Conservation (phyloP, 2,113 vertebrate species). For the Ctenomys sociabilis region DNA sequence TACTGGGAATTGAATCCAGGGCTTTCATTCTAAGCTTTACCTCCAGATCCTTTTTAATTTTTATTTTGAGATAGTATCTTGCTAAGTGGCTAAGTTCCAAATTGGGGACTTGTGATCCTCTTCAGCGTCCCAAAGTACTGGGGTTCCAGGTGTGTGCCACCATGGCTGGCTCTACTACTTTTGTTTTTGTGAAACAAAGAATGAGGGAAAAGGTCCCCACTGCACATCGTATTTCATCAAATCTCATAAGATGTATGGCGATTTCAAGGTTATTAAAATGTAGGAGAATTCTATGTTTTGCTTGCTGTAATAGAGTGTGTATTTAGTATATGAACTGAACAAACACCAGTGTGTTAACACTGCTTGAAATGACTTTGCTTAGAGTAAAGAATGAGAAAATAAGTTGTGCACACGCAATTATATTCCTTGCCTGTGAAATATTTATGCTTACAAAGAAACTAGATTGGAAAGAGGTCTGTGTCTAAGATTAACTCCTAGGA, state of each 20-base stretch:
- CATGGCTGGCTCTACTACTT: not conserved
- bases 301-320: not conserved
- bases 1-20: not conserved
- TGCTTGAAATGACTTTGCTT: not conserved
- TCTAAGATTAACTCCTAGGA: not conserved
- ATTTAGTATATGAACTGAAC: not conserved
- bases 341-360: fast-evolving
- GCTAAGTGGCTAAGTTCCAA: not conserved
- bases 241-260: not conserved
- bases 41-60: not conserved
- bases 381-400: not conserved
- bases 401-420: not conserved
- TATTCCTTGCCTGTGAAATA: not conserved
- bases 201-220: not conserved
- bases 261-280: slow-evolving; percentile 22
- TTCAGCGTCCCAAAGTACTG: not conserved
- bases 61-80: not conserved
- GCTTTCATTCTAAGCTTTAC: not conserved
- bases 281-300: not conserved
- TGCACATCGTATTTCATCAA: not conserved
- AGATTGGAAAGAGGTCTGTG: not conserved
- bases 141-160: not conserved
- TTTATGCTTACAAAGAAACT: not conserved
- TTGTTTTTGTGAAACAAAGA: slow-evolving; percentile 28
- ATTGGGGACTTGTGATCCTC: not conserved